Conservation (phyloP, 2,888 invertebrate genomes). For the Morpho helenor region DNA sequence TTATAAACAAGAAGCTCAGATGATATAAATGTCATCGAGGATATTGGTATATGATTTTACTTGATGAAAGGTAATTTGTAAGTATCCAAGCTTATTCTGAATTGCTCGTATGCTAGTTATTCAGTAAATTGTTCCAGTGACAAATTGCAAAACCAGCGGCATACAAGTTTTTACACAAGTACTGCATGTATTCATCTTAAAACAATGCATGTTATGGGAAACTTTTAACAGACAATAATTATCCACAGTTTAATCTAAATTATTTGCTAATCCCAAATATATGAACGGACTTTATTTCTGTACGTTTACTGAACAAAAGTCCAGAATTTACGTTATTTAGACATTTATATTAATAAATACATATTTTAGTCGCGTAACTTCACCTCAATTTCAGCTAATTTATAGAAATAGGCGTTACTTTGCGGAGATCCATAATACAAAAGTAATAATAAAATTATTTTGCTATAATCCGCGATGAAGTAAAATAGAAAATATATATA, state of each 20-base stretch:
- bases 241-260: conserved; percentile 48
- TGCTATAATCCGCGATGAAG: too few species aligned
- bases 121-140: conserved; percentile 24
- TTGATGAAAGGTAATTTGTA: background rate
- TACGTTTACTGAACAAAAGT: conserved; percentile 2
- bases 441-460: too few species aligned
- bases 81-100: conserved; percentile 5
- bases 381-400: too few species aligned
- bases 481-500: too few species aligned
- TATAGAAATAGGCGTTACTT: too few species aligned
- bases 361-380: too few species aligned
- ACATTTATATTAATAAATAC: too few species aligned
- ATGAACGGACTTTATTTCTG: conserved; percentile 21
- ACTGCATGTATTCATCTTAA: conserved; percentile 46
- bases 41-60: too few species aligned
- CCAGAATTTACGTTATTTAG: too few species aligned
- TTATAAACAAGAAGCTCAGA: too few species aligned
- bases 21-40: too few species aligned
- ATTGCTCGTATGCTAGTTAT: conserved; percentile 10
- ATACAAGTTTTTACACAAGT: conserved; percentile 61
- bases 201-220: conserved; percentile 66
- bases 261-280: conserved; percentile 45
- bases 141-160: conserved; percentile 49
- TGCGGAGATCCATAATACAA: too few species aligned
- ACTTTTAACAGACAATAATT: conserved; percentile 51